Conservation (phyloP, 2,888 invertebrate species). For the Rosalia funebris region DNA sequence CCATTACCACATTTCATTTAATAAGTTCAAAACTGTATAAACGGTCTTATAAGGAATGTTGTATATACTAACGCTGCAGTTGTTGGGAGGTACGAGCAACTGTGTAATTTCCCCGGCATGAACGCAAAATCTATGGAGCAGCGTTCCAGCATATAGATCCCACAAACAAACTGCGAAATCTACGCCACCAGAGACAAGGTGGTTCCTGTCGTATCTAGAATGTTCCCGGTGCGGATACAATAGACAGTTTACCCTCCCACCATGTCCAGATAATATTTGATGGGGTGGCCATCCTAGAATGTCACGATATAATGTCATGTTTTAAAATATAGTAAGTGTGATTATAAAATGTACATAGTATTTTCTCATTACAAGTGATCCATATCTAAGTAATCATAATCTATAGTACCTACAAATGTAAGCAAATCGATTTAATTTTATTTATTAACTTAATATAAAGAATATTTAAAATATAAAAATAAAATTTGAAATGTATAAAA, state of each 20-base stretch:
- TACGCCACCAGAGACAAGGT: conserved; percentile 94
- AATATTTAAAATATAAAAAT: neutral
- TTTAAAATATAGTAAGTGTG: neutral
- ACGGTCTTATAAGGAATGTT: too few species aligned
- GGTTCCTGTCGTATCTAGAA: conserved; percentile 85
- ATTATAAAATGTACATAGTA: too few species aligned
- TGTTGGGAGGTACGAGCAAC: conserved; percentile 92
- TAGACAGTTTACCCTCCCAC: conserved; percentile 92
- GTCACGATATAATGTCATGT: neutral
- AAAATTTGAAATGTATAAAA: neutral
- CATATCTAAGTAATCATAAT: too few species aligned
- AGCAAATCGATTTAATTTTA: too few species aligned
- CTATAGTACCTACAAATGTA: too few species aligned
- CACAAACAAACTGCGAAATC: conserved; percentile 98
- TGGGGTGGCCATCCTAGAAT: conserved; percentile 88
- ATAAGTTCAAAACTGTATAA: too few species aligned
- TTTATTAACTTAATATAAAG: too few species aligned
- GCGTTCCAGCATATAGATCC: conserved; percentile 90
- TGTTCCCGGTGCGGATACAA: conserved; percentile 94
- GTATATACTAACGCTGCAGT: conserved; percentile 79
- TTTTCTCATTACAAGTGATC: too few species aligned
- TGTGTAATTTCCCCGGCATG: conserved; percentile 98
- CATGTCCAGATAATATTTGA: conserved; percentile 88
- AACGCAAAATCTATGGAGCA: conserved; percentile 95
- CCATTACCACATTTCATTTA: too few species aligned